Evolutionary conservation across 2,888 invertebrate species (phyloP), one percentile per base, ranked within the genome.

Genomic region (Endotricha flammealis): DNA sequence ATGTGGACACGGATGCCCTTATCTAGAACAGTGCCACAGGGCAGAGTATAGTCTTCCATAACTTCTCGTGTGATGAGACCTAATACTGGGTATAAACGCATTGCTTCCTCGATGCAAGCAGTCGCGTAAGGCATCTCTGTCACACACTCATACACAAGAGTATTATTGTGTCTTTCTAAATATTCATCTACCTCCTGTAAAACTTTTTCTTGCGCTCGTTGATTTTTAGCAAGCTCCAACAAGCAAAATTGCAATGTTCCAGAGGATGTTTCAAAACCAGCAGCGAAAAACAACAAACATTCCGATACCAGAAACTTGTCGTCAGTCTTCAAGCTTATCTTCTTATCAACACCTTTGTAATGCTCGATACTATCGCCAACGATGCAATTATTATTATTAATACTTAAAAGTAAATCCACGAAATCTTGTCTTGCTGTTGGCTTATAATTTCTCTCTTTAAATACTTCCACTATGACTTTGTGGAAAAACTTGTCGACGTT

Each of bases 231-330:
- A 6, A 77, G 40, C 29, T 77, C 73, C 14, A 46, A 74, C 11
- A 77, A 36, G 1, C 60, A 50, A 17, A 50, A 65, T 13, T 55
- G 51, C 8, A 59, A 32, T 0, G 70, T 66, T 0, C 58, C 58
- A 0, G 76, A 54, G 2, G 75, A 67, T 0, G 76, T 75, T 10
- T 77, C 77, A 29, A 56, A 77, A 0, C 77, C 77, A 12, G 72
- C 76, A 0, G 56, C 59, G 17, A 75, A 77, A 35, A 91, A 89
- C 0, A 87, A 55, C 16, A 88, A 74, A 2, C 88, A 83, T 38
- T 91, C 89, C 0, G 89, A 80, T 0, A 83, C 73, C 3, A 90
- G 45, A 22, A 89, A 54, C 2, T 85, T 70, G 7, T 87, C 54
- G 0, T 76, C 64, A 0, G 88, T 52, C 2, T 66, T 54, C 0